Percentiles rank a stretch among this genome's conserved stretches.
Conservation (phyloP, 2,888 invertebrate genomes). For the Tipula vernalis region DNA sequence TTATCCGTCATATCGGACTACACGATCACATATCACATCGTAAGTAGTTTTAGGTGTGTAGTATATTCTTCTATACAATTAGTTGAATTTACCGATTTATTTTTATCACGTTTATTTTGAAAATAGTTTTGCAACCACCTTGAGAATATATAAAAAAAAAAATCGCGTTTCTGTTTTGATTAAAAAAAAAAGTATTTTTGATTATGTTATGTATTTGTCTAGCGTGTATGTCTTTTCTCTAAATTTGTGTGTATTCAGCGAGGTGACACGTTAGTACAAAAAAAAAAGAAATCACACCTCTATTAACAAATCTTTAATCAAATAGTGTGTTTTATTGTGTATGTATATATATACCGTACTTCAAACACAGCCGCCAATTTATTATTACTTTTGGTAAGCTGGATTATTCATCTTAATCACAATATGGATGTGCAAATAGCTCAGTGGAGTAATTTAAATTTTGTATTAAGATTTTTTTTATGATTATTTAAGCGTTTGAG, state of each 20-base stretch:
- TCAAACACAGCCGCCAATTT: not conserved
- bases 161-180: not conserved
- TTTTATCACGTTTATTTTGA: not conserved
- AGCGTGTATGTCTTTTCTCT: not conserved
- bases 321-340: not conserved
- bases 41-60: not conserved
- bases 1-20: not conserved
- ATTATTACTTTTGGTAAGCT: not conserved
- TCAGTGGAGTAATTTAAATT: not conserved
- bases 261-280: not conserved
- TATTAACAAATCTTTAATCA: not conserved
- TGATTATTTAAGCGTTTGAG: not conserved
- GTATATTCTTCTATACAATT: not conserved
- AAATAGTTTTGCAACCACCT: not conserved
- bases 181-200: not conserved
- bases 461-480: not conserved
- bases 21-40: not conserved
- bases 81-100: not conserved
- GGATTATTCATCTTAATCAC: not conserved
- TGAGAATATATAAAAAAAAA: not conserved
- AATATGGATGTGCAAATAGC: not conserved
- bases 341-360: not conserved
- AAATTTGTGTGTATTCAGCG: not conserved
- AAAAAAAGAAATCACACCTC: not conserved
- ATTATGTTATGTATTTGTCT: not conserved